Conservation (phyloP, 2,888 invertebrate species). For the Tillus elongatus region DNA sequence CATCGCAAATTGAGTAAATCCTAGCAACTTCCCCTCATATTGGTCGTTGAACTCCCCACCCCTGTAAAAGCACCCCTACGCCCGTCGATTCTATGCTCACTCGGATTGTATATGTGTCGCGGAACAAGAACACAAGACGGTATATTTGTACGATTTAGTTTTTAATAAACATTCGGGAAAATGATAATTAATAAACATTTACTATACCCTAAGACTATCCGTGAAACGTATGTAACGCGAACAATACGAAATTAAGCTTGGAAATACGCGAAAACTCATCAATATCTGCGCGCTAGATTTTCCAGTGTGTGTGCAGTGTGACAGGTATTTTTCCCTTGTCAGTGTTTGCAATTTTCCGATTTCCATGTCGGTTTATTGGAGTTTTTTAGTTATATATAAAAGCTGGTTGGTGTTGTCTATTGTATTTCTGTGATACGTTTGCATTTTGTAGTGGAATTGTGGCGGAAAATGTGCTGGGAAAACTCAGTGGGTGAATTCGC, state of each 20-base stretch:
- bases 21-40: background rate
- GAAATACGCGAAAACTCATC: no score
- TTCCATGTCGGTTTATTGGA: no score
- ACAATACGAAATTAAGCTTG: no score
- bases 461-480: slow-evolving; percentile 13
- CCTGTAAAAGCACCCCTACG: slow-evolving; percentile 20
- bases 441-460: slow-evolving; percentile 1
- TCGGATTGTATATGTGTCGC: slow-evolving; percentile 33
- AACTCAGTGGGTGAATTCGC: slow-evolving; percentile 24
- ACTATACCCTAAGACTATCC: background rate
- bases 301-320: no score
- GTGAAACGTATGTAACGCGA: no score
- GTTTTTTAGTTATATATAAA: no score
- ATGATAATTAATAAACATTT: background rate
- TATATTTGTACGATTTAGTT: slow-evolving; percentile 26
- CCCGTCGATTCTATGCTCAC: slow-evolving; percentile 32
- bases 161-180: slow-evolving; percentile 8
- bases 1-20: no score
- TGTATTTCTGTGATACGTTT: no score
- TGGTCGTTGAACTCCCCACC: slow-evolving; percentile 4
- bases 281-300: no score
- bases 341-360: no score
- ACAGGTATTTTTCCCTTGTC: no score
- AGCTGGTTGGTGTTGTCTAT: no score
- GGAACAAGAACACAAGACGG: slow-evolving; percentile 25